These are phyloP conservation scores for Agonum fuliginosum DNA, from an alignment of 2,888 invertebrate species.

Conservation along the genomic window DNA sequence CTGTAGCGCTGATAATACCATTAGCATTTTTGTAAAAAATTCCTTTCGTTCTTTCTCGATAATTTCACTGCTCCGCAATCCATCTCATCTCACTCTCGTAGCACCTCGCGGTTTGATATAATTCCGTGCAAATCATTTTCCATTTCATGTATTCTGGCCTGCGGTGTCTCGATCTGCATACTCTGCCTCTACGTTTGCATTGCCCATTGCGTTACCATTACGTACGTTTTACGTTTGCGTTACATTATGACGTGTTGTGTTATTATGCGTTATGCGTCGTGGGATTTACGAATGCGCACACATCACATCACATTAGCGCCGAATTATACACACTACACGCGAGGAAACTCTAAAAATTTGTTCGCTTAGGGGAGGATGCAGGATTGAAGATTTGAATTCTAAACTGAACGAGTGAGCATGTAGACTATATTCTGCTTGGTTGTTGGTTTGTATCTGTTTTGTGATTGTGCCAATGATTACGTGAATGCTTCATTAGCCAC, in stretches of 20 bases:
- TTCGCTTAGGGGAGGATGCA: background rate
- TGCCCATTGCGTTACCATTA: background rate
- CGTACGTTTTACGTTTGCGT: background rate
- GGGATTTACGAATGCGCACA: slow-evolving; percentile 8
- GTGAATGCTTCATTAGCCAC: too few species aligned
- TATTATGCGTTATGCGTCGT: slow-evolving; percentile 28
- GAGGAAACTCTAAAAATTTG: background rate
- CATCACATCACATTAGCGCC: slow-evolving; percentile 14
- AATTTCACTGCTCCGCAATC: too few species aligned
- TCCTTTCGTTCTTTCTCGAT: too few species aligned
- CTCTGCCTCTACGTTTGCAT: background rate
- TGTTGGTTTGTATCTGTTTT: too few species aligned
- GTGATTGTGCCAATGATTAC: too few species aligned
- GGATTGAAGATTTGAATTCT: background rate
- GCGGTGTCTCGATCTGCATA: too few species aligned
- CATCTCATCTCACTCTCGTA: background rate
- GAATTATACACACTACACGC: slow-evolving; percentile 10
- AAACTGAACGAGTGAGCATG: too few species aligned
- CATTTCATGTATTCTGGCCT: too few species aligned
- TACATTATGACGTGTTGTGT: slow-evolving; percentile 3
- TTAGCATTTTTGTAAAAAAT: too few species aligned
- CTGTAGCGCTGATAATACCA: too few species aligned
- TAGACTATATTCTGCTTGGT: too few species aligned
- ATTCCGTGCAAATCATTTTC: slow-evolving; percentile 22
- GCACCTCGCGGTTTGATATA: slow-evolving; percentile 31